Evolutionary conservation across 2,888 invertebrate species (phyloP).

Genomic region (Lasioglossum oenotherae): DNA sequence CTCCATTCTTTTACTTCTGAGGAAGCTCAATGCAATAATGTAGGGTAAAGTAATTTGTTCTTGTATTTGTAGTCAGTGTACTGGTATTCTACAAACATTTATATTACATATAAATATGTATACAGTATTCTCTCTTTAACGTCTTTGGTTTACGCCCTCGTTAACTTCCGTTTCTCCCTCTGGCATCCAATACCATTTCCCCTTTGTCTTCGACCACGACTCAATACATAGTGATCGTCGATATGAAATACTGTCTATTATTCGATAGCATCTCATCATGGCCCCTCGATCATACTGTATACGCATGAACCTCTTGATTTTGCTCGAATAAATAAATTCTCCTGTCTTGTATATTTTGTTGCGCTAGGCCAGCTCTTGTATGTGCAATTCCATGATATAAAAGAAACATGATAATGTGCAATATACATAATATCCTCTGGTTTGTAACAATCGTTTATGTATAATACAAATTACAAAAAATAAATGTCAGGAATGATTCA

Average conservation of each 20-base stretch:
- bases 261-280: neutral
- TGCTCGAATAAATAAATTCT: slow-evolving; percentile 47
- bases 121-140: neutral
- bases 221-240: neutral
- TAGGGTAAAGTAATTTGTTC: slow-evolving; percentile 56
- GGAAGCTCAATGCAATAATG: slow-evolving; percentile 17
- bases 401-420: slow-evolving; percentile 60
- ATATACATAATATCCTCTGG: slow-evolving; percentile 55
- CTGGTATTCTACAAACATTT: slow-evolving; percentile 17
- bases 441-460: slow-evolving; percentile 62
- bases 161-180: neutral
- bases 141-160: neutral
- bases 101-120: slow-evolving; percentile 41
- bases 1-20: slow-evolving; percentile 17
- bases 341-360: slow-evolving; percentile 38
- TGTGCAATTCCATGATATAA: slow-evolving; percentile 50
- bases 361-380: slow-evolving; percentile 59
- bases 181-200: neutral
- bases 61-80: slow-evolving; percentile 38
- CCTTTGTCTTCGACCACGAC: neutral
- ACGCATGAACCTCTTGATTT: slow-evolving; percentile 26
- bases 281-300: neutral
- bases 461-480: slow-evolving; percentile 65
- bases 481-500: slow-evolving; percentile 68
- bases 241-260: neutral